Evolutionary conservation across 2,888 invertebrate genomes (phyloP), one percentile per base, ranked within the genome.

Genomic region (Eilema caniola): DNA sequence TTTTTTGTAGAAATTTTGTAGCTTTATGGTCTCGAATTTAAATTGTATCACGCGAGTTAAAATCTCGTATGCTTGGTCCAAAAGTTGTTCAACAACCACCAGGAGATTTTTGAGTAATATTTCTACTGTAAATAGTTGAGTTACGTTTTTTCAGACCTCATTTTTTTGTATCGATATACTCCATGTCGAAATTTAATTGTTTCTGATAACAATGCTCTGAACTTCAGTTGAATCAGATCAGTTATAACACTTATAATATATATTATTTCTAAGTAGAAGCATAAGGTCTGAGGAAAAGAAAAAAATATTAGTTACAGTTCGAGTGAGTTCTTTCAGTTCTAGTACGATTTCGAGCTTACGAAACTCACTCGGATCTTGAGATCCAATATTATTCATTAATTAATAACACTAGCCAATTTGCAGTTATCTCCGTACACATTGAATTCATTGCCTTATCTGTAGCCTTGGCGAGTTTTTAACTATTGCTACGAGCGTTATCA

Each of bases 401-500:
- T 83, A 83, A 83, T 79, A 73, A 78, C 72, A 53, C 47, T 69
- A 41, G 68, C 67, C 83, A 83, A 83, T 83, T 83, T 73, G 73
- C 78, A 77, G 77, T 78, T 83, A 85, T 84, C 81, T 81, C 72
- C 24, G 68, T 64, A 77, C 73, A 78, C 53, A 66, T 72, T 81
- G 76, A 75, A 80, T 74, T 83, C 80, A 83, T 86, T 85, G 81
- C 73, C 75, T 85, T 86, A 86, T 86, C 86, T 84, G 57, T 66
- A 84, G 76, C 84, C 85, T 85, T 85, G 84, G 74, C 74, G 77
- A 69, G 78, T 78, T 75, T 79, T 81, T 80, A 83, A 82, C 82
- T 79, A 81, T 83, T 81, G 73, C 83, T 81, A 75, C 63, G 75
- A 81, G 79, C 74, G 70, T 81, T 82, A 82, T 83, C 78, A 77